Percentiles rank a stretch among this genome's conserved stretches.
phyloP scores from a whole-genome alignment of 2,888 invertebrate species.

The Drosophila acutilabella region DNA sequence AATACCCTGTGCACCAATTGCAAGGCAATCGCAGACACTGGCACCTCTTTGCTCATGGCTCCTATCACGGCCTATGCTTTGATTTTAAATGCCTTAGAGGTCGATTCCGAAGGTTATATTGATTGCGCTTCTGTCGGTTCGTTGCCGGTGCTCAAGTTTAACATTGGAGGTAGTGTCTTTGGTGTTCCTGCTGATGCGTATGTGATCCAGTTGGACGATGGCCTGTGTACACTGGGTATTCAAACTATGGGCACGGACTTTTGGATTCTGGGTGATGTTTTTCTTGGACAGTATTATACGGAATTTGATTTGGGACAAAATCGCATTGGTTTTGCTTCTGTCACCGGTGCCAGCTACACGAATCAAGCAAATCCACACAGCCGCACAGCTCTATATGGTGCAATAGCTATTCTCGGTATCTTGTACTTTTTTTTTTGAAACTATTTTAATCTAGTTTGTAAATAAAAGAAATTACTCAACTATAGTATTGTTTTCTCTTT shows the following conservation, averaged over 20 bases:
- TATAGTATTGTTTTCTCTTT: too few species aligned
- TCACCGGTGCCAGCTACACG: constrained; percentile 76
- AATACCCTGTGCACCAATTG: constrained; percentile 86
- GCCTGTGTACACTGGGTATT: constrained; percentile 95
- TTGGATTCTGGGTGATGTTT: constrained; percentile 98
- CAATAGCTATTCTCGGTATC: neutral
- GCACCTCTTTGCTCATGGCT: constrained; percentile 95
- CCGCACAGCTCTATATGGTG: neutral
- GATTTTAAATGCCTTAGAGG: neutral
- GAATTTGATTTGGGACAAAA: constrained; percentile 95
- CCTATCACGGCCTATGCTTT: constrained; percentile 22
- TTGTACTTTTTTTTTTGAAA: neutral
- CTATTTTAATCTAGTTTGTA: neutral
- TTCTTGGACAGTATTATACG: constrained; percentile 96
- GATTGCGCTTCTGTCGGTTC: constrained; percentile 90
- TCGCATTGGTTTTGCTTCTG: constrained; percentile 93
- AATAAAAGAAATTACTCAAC: too few species aligned
- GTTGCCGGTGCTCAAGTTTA: constrained; percentile 92
- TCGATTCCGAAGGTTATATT: constrained; percentile 84
- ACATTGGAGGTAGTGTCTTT: constrained; percentile 90
- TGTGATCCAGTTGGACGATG: constrained; percentile 86
- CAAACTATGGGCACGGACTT: constrained; percentile 90
- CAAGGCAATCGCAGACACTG: constrained; percentile 95
- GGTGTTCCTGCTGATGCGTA: constrained; percentile 92
- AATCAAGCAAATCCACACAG: neutral